These are phyloP conservation scores for Theocolax elegans DNA, from an alignment of 1,140 invertebrate species.

Conservation along the genomic window DNA sequence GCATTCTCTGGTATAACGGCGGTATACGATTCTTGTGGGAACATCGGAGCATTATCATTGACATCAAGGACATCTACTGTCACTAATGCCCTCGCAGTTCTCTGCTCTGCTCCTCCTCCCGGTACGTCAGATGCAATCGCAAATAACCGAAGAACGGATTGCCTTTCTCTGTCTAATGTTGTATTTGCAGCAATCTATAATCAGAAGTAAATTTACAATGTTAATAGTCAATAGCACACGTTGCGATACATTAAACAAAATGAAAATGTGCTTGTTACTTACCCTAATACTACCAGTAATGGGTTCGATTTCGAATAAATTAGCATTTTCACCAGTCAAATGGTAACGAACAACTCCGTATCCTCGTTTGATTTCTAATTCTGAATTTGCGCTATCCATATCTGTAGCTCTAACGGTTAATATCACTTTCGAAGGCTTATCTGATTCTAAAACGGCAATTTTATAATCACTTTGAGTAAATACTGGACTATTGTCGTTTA, in stretches of 20 bases:
- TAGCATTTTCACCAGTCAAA: conserved; percentile 77
- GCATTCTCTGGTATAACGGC: conserved; percentile 82
- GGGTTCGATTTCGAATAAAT: conserved; percentile 78
- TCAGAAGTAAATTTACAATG: background rate
- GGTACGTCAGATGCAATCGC: conserved; percentile 81
- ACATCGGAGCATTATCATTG: conserved; percentile 82
- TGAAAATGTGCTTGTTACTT: conserved; percentile 10
- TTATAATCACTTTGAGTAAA: conserved; percentile 79
- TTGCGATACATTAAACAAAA: background rate
- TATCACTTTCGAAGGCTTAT: conserved; percentile 75
- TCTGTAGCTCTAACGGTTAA: conserved; percentile 78
- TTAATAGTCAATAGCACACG: no score
- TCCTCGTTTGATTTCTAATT: conserved; percentile 72
- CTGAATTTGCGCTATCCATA: conserved; percentile 74
- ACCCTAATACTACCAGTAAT: conserved; percentile 74
- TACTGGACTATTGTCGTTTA: conserved; percentile 83
- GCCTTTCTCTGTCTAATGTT: conserved; percentile 79
- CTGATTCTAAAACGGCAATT: conserved; percentile 77
- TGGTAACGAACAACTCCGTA: conserved; percentile 78
- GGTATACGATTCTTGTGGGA: conserved; percentile 66
- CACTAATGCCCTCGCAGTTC: conserved; percentile 71
- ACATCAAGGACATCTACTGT: conserved; percentile 82
- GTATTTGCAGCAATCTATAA: conserved; percentile 74
- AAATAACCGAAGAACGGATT: conserved; percentile 75
- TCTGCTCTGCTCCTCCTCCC: conserved; percentile 73